Evolutionary conservation across 2,888 invertebrate genomes (phyloP).

Genomic region (Platycheirus rosarum): DNA sequence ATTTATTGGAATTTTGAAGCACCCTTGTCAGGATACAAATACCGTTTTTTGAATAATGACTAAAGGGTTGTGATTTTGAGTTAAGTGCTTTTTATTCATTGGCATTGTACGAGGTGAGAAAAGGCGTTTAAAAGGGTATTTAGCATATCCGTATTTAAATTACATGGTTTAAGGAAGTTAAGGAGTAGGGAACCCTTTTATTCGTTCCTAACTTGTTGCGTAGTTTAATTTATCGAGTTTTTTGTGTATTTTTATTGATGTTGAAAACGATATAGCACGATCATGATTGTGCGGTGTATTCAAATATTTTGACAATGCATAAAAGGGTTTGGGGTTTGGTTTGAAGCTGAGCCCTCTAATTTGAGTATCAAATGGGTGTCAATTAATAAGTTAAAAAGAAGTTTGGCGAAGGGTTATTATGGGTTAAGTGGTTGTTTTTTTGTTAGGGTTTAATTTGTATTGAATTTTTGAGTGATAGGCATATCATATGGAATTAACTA

Average conservation of each 20-base stretch:
- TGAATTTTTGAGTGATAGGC: too few species aligned
- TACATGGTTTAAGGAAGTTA: slow-evolving; percentile 55
- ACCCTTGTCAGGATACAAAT: slow-evolving; percentile 51
- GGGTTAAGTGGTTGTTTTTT: too few species aligned
- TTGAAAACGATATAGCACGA: slow-evolving; percentile 45
- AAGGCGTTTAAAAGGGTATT: slow-evolving; percentile 49
- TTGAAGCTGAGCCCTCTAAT: slow-evolving; percentile 58
- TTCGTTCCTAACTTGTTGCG: slow-evolving; percentile 38
- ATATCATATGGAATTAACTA: too few species aligned
- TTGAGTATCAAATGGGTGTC: slow-evolving; percentile 71
- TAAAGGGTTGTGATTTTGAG: slow-evolving; percentile 59
- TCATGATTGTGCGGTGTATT: slow-evolving; percentile 38
- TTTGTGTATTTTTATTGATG: slow-evolving; percentile 27
- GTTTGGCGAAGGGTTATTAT: background rate
- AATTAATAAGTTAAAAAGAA: background rate
- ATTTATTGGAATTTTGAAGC: slow-evolving; percentile 48
- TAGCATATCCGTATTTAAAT: slow-evolving; percentile 73
- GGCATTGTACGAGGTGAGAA: slow-evolving; percentile 54
- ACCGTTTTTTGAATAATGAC: background rate
- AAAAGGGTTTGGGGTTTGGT: slow-evolving; percentile 53
- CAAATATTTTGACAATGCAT: slow-evolving; percentile 65
- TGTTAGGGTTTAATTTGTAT: too few species aligned
- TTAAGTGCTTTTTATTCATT: slow-evolving; percentile 32
- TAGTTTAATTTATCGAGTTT: slow-evolving; percentile 1
- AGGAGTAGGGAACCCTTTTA: slow-evolving; percentile 38